phyloP scores from a whole-genome alignment of 2,113 vertebrate species.

The Paradoxurus hermaphroditus region DNA sequence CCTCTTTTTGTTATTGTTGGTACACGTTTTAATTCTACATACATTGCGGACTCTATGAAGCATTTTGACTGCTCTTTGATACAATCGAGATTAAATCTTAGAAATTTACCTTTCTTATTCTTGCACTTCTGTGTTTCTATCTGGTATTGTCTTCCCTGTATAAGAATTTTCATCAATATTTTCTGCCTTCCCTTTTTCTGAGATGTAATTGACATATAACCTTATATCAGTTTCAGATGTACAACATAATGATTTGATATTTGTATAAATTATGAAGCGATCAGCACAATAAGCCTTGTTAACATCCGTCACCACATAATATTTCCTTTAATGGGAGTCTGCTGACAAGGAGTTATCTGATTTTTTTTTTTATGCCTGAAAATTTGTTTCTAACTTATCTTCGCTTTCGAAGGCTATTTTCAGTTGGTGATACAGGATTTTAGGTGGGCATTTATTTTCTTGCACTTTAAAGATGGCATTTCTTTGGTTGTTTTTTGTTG shows the following conservation, averaged over 20 bases:
- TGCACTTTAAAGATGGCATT: not conserved
- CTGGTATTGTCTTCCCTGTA: not conserved
- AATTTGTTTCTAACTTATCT: not conserved
- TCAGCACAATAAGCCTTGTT: not conserved
- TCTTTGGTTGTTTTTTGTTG: not conserved
- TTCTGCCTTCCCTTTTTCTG: not conserved
- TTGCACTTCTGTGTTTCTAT: not conserved
- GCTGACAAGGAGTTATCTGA: not conserved
- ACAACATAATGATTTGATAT: not conserved
- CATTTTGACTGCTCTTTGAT: not conserved
- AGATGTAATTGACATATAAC: not conserved
- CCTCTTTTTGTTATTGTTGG: not conserved
- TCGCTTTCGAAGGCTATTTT: slow-evolving; percentile 9
- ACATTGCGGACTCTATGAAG: not conserved
- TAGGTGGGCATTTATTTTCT: not conserved
- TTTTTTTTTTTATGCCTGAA: not conserved
- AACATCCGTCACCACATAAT: not conserved
- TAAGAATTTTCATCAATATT: not conserved
- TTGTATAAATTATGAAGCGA: not conserved
- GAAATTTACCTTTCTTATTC: not conserved
- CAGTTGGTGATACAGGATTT: not conserved
- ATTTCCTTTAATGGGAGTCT: not conserved
- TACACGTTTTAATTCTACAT: not conserved
- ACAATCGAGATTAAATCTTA: not conserved
- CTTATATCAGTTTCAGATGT: not conserved